Percentiles rank a stretch among this genome's conserved stretches.
phyloP scores from a whole-genome alignment of 2,797 vertebrate genomes.

The Buphagus erythrorhynchus region DNA sequence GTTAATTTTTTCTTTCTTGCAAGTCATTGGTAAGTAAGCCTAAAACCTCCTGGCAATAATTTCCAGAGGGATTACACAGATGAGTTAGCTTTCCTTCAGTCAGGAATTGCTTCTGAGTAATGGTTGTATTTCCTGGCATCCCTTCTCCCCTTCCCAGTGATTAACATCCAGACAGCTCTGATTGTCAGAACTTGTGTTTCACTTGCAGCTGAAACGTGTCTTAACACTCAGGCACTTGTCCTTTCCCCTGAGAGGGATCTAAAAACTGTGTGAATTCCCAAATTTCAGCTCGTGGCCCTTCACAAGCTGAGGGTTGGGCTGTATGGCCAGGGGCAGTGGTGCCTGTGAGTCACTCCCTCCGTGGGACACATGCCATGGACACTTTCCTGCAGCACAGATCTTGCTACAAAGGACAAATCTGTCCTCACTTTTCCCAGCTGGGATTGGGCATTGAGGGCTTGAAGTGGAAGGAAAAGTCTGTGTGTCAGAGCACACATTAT shows the following conservation, averaged over 20 bases:
- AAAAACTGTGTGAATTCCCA: background rate
- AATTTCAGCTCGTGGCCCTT: background rate
- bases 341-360: background rate
- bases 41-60: background rate
- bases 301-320: background rate
- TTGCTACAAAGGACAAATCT: background rate
- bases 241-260: background rate
- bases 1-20: background rate
- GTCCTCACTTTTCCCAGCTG: background rate
- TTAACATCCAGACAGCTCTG: background rate
- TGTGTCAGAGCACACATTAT: rapidly evolving
- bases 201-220: background rate
- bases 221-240: background rate
- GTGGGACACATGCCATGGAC: rapidly evolving
- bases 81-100: background rate
- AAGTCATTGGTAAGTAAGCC: background rate
- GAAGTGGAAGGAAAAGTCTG: background rate
- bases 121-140: background rate
- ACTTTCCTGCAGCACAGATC: background rate
- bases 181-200: background rate
- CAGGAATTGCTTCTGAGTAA: background rate
- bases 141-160: background rate
- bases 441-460: background rate
- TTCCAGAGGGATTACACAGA: background rate
- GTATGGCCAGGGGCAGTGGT: background rate